A percentile compares a stretch with the other conserved stretches of the same genome.
These are phyloP conservation scores for Camptogramma bilineatum DNA, from an alignment of 2,888 invertebrate species.

Conservation along the genomic window DNA sequence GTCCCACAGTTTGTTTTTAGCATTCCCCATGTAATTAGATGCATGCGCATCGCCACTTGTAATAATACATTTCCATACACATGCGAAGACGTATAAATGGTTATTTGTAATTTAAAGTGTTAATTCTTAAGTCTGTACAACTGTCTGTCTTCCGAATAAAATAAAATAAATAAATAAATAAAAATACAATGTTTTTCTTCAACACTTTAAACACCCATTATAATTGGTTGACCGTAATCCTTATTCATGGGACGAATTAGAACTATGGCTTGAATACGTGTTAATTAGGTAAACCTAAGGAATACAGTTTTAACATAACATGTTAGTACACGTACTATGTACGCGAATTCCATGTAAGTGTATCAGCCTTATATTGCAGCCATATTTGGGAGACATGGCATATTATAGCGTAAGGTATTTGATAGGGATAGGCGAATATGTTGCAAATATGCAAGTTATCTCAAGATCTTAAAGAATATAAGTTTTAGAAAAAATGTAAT, in stretches of 20 bases:
- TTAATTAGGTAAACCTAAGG: slow-evolving; percentile 45
- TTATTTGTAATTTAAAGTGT: too few relatives aligned
- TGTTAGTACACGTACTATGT: background rate
- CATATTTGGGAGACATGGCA: background rate
- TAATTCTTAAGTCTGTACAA: too few relatives aligned
- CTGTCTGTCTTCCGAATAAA: too few relatives aligned
- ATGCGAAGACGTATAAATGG: too few relatives aligned
- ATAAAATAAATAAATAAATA: too few relatives aligned
- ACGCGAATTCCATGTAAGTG: background rate
- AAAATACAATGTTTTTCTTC: background rate
- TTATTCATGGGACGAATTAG: slow-evolving; percentile 29
- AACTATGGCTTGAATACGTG: slow-evolving; percentile 52
- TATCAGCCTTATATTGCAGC: background rate
- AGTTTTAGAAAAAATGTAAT: background rate
- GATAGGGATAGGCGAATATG: background rate
- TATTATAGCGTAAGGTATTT: background rate
- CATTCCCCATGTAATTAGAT: too few relatives aligned
- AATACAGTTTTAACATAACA: slow-evolving; percentile 11
- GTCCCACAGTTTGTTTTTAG: too few relatives aligned
- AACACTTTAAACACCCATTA: background rate
- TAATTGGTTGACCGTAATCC: background rate
- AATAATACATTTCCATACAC: too few relatives aligned
- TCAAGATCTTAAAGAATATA: background rate
- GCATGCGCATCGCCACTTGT: too few relatives aligned
- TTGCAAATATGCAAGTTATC: background rate